Percentiles rank a stretch among this genome's conserved stretches.
These are phyloP conservation scores for Sipha flava DNA, from an alignment of 1,140 invertebrate genomes.

Conservation along the genomic window DNA sequence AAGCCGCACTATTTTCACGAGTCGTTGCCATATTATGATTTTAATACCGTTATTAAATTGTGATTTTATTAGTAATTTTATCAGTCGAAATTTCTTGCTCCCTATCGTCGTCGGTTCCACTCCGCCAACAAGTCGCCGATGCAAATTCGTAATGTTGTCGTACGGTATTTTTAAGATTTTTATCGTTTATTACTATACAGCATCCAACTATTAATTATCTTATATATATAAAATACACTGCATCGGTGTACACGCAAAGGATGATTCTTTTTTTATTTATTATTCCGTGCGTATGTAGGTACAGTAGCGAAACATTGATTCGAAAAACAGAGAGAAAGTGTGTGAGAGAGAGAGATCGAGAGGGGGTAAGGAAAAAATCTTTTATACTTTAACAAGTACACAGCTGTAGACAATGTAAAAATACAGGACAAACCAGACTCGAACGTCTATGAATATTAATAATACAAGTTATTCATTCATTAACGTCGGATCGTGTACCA, in stretches of 20 bases:
- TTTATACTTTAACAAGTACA: too few relatives aligned
- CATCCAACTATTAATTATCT: constrained; percentile 10
- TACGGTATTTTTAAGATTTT: background rate
- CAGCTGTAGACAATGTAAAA: background rate
- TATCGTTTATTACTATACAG: background rate
- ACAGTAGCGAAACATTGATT: background rate
- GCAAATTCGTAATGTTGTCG: too few relatives aligned
- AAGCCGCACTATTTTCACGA: too few relatives aligned
- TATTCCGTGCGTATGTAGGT: background rate
- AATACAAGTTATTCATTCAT: background rate
- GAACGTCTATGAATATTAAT: background rate
- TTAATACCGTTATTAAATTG: too few relatives aligned
- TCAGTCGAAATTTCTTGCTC: too few relatives aligned
- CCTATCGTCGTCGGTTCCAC: too few relatives aligned
- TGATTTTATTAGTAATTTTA: too few relatives aligned
- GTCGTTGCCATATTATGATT: too few relatives aligned
- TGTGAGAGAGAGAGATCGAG: too few relatives aligned
- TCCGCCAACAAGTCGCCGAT: too few relatives aligned
- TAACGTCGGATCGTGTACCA: background rate
- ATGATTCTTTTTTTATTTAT: background rate
- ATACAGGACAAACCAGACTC: background rate
- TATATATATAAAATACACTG: background rate
- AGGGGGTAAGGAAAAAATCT: too few relatives aligned
- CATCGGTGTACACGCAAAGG: background rate
- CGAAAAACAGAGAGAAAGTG: too few relatives aligned